Percentiles rank a stretch among this genome's conserved stretches.
Evolutionary conservation across 2,797 vertebrate genomes (phyloP).

Genomic region (Urophycis tenuis): DNA sequence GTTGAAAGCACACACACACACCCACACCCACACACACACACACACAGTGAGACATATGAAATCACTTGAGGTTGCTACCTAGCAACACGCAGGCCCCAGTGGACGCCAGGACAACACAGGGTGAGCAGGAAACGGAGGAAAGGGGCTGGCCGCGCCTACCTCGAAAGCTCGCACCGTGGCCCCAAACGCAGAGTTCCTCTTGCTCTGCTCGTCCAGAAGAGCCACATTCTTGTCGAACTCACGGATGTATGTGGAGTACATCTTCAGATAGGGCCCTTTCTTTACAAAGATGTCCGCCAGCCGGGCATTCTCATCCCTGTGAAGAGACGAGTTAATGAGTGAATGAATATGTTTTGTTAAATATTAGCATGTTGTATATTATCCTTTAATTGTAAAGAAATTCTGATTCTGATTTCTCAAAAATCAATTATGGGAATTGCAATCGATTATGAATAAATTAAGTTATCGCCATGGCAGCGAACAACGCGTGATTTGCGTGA

Average conservation of each 20-base stretch:
- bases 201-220: slow-evolving; percentile 90
- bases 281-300: slow-evolving; percentile 95
- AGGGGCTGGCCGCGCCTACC: slow-evolving; percentile 70
- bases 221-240: slow-evolving; percentile 93
- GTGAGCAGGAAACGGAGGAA: slow-evolving; percentile 11
- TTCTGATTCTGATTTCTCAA: not conserved
- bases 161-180: slow-evolving; percentile 86
- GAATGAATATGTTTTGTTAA: not conserved
- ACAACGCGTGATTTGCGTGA: not conserved
- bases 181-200: slow-evolving; percentile 82
- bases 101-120: not conserved
- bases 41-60: slow-evolving; percentile 21
- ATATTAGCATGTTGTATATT: not conserved
- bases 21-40: slow-evolving; percentile 13
- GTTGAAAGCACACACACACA: slow-evolving; percentile 19
- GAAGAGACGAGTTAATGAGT: not conserved
- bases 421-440: not conserved
- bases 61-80: not conserved
- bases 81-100: not conserved
- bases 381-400: not conserved
- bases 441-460: no score
- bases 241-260: slow-evolving; percentile 97
- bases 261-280: slow-evolving; percentile 94
- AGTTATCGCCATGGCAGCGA: not conserved
- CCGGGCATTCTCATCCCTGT: slow-evolving; percentile 81